These are phyloP conservation scores for Oreochromis grahami DNA, from an alignment of 2,797 vertebrate genomes.

Conservation along the genomic window DNA sequence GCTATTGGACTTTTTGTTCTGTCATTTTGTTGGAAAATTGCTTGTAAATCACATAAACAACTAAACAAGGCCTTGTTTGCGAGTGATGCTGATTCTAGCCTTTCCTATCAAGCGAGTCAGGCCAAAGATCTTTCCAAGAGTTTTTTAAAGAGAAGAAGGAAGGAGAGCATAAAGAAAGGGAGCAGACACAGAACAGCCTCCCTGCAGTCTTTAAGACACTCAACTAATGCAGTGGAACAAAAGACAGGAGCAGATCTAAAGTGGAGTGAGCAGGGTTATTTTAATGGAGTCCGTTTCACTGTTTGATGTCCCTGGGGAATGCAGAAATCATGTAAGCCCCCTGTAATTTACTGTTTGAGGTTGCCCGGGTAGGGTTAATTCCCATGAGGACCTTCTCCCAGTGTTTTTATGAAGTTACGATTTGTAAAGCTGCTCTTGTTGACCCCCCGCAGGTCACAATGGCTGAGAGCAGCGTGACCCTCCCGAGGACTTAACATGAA, in stretches of 20 bases:
- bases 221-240: slow-evolving; percentile 51
- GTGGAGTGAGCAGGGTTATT: slow-evolving; percentile 24
- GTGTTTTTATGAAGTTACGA: slow-evolving; percentile 63
- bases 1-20: neutral
- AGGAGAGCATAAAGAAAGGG: neutral
- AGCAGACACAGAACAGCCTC: neutral
- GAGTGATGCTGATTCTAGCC: neutral
- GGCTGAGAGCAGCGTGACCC: slow-evolving; percentile 37
- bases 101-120: neutral
- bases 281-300: slow-evolving; percentile 29
- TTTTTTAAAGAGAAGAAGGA: neutral
- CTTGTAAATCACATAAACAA: neutral
- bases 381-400: slow-evolving; percentile 56
- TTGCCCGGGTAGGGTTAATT: slow-evolving; percentile 64
- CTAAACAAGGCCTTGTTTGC: neutral
- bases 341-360: slow-evolving; percentile 64
- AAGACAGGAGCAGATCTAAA: slow-evolving; percentile 44
- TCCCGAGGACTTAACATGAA: neutral
- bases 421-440: slow-evolving; percentile 66
- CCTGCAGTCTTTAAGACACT: slow-evolving; percentile 21
- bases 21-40: neutral
- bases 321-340: slow-evolving; percentile 57
- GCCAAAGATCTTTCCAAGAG: neutral
- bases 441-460: slow-evolving; percentile 59
- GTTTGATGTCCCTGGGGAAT: slow-evolving; percentile 64